phyloP scores from a whole-genome alignment of 2,113 vertebrate genomes.

The Hylia prasina region DNA sequence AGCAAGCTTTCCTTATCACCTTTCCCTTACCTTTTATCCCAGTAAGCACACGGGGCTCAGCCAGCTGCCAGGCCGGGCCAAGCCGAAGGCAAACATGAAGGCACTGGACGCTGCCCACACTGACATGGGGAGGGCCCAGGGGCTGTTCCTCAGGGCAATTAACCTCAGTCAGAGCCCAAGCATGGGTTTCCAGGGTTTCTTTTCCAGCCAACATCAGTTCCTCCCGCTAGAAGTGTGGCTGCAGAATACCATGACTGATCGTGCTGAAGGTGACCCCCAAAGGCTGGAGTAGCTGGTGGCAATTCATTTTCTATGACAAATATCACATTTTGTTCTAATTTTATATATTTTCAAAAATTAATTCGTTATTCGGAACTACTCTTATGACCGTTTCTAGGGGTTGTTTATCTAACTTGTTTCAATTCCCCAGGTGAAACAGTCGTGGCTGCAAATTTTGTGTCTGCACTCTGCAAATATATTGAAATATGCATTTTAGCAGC shows the following conservation, averaged over 20 bases:
- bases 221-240: fast-evolving
- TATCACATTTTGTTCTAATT: background rate
- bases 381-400: background rate
- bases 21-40: background rate
- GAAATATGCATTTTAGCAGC: background rate
- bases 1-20: background rate
- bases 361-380: background rate
- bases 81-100: fast-evolving
- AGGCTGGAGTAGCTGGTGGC: no score
- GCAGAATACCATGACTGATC: background rate
- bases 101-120: fast-evolving
- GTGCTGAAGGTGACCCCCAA: fast-evolving
- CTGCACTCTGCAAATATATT: background rate
- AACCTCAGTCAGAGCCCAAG: fast-evolving
- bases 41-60: fast-evolving
- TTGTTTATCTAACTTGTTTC: background rate
- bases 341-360: background rate
- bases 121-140: no score
- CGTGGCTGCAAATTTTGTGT: background rate
- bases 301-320: background rate
- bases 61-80: fast-evolving
- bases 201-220: background rate
- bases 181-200: background rate
- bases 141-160: background rate
- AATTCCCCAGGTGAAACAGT: background rate